A percentile compares a stretch with the other conserved stretches of the same genome.
These are phyloP conservation scores for Sphyrna mokarran DNA, from an alignment of 2,113 vertebrate genomes.

Conservation along the genomic window DNA sequence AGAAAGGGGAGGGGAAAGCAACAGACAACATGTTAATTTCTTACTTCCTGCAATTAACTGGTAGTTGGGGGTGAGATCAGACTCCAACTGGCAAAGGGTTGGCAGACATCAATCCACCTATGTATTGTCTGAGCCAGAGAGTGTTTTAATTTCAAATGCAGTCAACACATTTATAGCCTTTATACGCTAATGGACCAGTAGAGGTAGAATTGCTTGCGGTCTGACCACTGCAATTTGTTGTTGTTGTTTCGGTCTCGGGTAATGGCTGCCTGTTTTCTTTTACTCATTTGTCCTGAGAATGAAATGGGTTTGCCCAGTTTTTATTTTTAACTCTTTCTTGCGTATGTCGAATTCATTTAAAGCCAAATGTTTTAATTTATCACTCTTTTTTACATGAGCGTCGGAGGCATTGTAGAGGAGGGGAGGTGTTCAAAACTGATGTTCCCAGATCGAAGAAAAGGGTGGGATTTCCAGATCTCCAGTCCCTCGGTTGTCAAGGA, in stretches of 20 bases:
- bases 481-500: not conserved
- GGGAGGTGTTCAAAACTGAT: not conserved
- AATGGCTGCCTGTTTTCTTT: not conserved
- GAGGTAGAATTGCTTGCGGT: not conserved
- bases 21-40: not conserved
- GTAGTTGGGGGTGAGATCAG: not conserved
- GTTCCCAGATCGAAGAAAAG: not conserved
- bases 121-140: no score
- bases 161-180: not conserved
- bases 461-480: not conserved
- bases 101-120: not conserved
- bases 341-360: not conserved
- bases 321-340: not conserved
- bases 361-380: not conserved
- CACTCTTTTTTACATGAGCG: not conserved
- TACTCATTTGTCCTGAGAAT: not conserved
- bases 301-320: not conserved
- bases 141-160: no score
- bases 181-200: no score
- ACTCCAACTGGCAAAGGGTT: not conserved
- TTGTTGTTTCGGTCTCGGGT: not conserved
- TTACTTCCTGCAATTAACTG: not conserved
- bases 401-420: no score
- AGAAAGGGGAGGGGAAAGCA: no score
- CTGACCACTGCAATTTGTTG: not conserved